phyloP scores from a whole-genome alignment of 2,888 invertebrate species.

The Heterodera filipjevi region DNA sequence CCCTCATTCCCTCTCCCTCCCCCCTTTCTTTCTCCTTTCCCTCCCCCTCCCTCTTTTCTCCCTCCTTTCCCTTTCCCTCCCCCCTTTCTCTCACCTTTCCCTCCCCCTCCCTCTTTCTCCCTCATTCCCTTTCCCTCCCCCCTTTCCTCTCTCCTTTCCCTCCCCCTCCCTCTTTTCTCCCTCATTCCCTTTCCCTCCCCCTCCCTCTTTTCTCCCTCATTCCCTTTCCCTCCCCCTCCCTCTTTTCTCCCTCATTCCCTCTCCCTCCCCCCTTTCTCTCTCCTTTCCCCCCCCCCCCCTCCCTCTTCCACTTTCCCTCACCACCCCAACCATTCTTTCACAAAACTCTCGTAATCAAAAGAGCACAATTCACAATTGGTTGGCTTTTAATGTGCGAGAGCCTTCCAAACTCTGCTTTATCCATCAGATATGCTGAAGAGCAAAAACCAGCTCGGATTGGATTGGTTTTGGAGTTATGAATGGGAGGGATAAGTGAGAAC shows the following conservation, averaged over 20 bases:
- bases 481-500: not conserved
- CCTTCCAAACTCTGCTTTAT: not conserved
- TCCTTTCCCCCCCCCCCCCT: not conserved
- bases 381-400: not conserved
- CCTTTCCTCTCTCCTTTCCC: not conserved
- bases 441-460: not conserved
- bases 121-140: not conserved
- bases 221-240: not conserved
- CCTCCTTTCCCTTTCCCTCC: not conserved
- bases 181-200: not conserved
- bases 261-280: not conserved
- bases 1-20: not conserved
- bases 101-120: not conserved
- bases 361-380: slow-evolving; percentile 1
- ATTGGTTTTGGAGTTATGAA: not conserved
- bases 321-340: not conserved
- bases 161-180: not conserved
- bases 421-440: slow-evolving; percentile 6
- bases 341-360: not conserved
- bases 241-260: not conserved
- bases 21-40: not conserved
- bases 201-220: too few relatives aligned
- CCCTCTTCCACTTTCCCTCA: not conserved
- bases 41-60: not conserved
- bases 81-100: not conserved